Conservation (phyloP, 2,113 vertebrate genomes). For the Xenopus laevis region DNA sequence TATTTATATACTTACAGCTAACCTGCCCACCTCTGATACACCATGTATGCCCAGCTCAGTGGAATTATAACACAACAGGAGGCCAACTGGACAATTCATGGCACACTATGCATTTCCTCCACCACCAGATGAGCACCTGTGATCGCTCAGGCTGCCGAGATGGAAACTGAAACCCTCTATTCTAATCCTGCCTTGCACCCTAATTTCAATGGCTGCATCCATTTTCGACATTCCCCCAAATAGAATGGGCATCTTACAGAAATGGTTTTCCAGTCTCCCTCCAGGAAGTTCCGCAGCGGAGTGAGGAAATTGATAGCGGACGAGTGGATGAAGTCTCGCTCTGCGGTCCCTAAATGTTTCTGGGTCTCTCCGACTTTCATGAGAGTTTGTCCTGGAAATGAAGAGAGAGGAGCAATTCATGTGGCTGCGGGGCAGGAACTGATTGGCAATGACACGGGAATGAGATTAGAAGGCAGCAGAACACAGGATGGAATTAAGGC, state of each 20-base stretch:
- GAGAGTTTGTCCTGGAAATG: slow-evolving; percentile 78
- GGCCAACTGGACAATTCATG: no score
- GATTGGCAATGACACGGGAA: slow-evolving; percentile 13
- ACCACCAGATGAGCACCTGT: no score
- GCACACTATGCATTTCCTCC: no score
- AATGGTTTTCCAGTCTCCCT: slow-evolving; percentile 96
- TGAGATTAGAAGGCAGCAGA: slow-evolving; percentile 55
- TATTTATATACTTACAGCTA: no score
- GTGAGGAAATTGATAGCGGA: slow-evolving; percentile 84
- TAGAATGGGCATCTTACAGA: slow-evolving; percentile 67
- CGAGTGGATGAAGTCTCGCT: slow-evolving; percentile 86
- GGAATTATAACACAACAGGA: no score
- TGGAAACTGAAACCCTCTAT: no score
- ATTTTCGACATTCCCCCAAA: background rate
- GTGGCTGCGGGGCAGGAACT: background rate
- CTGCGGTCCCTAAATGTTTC: slow-evolving; percentile 78
- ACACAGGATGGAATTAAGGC: slow-evolving; percentile 43
- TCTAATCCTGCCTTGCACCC: no score
- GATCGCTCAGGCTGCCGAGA: no score
- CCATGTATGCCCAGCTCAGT: no score
- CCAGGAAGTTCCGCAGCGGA: slow-evolving; percentile 92
- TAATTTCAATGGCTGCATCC: no score
- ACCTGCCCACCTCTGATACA: no score
- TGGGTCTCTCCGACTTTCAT: slow-evolving; percentile 88
- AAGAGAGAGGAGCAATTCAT: background rate